Conservation (phyloP, 2,113 vertebrate species). For the Taxidea taxus region DNA sequence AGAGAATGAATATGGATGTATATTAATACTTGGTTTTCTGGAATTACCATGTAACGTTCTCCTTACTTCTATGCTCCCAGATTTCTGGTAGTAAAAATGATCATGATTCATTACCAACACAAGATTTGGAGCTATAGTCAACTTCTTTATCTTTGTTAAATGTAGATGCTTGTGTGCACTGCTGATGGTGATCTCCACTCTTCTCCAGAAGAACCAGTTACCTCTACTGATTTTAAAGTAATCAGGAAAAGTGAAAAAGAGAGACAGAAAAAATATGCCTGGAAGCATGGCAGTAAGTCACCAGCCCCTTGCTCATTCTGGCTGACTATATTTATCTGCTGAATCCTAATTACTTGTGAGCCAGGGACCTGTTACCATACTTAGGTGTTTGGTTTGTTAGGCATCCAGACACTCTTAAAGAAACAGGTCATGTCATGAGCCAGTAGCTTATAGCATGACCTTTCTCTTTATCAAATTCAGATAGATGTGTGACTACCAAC, state of each 20-base stretch:
- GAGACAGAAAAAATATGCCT: constrained; percentile 92
- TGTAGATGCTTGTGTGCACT: constrained; percentile 91
- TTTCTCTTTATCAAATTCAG: constrained; percentile 47
- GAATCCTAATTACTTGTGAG: constrained; percentile 21
- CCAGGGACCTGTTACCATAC: not conserved
- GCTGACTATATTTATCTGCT: not conserved
- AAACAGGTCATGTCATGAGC: not conserved
- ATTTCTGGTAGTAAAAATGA: constrained; percentile 41
- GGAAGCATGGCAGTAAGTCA: constrained; percentile 93
- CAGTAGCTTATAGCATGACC: not conserved
- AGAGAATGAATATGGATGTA: not conserved
- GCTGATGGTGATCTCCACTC: constrained; percentile 89
- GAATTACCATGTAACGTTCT: constrained; percentile 20
- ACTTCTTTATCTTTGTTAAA: constrained; percentile 53
- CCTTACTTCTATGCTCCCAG: not conserved
- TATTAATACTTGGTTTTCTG: constrained; percentile 42
- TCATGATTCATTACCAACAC: not conserved
- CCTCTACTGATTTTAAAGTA: constrained; percentile 86
- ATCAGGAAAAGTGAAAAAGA: constrained; percentile 88
- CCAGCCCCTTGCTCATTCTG: not conserved
- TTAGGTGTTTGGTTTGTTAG: constrained; percentile 9
- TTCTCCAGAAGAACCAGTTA: constrained; percentile 88
- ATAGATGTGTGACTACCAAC: not conserved
- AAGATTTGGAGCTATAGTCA: not conserved
- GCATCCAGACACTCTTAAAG: not conserved